Evolutionary conservation across 2,888 invertebrate genomes (phyloP).

Genomic region (Antitype chi): DNA sequence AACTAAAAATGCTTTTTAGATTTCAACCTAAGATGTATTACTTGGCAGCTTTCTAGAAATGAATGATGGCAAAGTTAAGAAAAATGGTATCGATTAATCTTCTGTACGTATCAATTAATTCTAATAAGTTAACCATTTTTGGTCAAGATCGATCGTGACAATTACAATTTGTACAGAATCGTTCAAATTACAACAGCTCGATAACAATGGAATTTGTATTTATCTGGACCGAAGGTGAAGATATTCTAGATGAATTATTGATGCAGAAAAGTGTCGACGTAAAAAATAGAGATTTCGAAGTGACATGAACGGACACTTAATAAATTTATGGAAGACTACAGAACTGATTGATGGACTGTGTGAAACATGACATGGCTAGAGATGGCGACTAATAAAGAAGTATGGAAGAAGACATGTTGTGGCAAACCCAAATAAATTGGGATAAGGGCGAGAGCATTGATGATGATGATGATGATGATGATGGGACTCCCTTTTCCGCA

Average conservation of each 20-base stretch:
- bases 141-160: constrained; percentile 17
- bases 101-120: neutral
- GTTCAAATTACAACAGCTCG: constrained; percentile 1
- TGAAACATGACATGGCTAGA: neutral
- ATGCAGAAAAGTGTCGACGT: neutral
- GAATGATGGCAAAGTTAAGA: neutral
- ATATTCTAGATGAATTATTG: constrained; percentile 16
- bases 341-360: neutral
- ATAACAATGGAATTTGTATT: constrained; percentile 40
- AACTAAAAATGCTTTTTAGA: neutral
- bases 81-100: neutral
- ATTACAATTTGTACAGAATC: constrained; percentile 1
- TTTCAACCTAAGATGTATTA: neutral
- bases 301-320: too few relatives aligned
- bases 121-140: neutral
- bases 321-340: neutral
- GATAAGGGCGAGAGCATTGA: too few relatives aligned
- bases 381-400: too few relatives aligned
- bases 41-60: neutral
- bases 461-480: neutral
- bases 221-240: constrained; percentile 35
- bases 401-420: neutral
- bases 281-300: neutral
- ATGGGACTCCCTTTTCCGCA: too few relatives aligned
- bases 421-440: neutral